Evolutionary conservation across 2,797 vertebrate genomes (phyloP).

Genomic region (Pseudochirops corinnae): DNA sequence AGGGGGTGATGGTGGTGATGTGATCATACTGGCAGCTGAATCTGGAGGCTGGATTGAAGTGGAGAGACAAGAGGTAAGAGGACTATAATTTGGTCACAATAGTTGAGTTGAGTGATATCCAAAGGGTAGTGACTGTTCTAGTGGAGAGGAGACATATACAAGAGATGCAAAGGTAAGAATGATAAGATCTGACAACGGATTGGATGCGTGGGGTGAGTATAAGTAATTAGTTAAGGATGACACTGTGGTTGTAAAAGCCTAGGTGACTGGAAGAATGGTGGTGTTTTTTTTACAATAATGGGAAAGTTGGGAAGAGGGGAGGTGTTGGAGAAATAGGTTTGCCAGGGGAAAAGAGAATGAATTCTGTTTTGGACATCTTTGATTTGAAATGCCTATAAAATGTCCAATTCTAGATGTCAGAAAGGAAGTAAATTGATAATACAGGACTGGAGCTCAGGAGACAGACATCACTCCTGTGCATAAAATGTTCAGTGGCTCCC

Average conservation of each 20-base stretch:
- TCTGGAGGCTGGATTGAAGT: neutral
- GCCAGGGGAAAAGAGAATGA: neutral
- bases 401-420: neutral
- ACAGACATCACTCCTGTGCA: too few species aligned
- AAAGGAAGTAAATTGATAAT: neutral
- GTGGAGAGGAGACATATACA: neutral
- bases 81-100: neutral
- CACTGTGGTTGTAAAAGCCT: neutral
- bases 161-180: neutral
- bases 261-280: neutral
- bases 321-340: neutral
- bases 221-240: neutral
- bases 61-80: neutral
- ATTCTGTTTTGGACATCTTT: neutral
- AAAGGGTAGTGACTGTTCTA: neutral
- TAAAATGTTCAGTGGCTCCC: neutral
- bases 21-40: neutral
- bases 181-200: neutral
- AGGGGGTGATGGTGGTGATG: neutral
- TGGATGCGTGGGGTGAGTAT: neutral
- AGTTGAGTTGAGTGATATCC: neutral
- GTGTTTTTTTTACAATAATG: neutral
- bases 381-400: neutral
- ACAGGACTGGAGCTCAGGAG: neutral
- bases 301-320: neutral